These are phyloP conservation scores for Coracopsis vasa DNA, from an alignment of 2,113 vertebrate species.

Conservation along the genomic window DNA sequence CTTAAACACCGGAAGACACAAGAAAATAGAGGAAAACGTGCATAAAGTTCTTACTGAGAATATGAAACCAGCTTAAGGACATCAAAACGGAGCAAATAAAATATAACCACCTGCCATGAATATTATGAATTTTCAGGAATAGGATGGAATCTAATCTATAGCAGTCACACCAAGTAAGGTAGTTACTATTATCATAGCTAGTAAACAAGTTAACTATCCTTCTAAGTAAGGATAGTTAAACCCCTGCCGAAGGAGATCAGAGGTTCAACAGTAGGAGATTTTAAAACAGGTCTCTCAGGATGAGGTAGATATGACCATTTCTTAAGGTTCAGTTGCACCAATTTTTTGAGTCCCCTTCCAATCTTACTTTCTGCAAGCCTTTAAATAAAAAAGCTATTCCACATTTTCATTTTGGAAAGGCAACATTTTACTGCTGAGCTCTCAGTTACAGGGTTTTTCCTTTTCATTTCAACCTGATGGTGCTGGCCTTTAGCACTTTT, in stretches of 20 bases:
- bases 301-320: neutral
- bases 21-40: neutral
- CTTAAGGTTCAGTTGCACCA: neutral
- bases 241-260: neutral
- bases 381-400: neutral
- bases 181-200: neutral
- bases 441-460: neutral
- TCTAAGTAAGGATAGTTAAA: neutral
- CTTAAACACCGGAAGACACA: neutral
- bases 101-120: neutral
- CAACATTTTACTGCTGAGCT: neutral
- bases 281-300: neutral
- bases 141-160: neutral
- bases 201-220: neutral
- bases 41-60: neutral
- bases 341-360: neutral
- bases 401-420: neutral
- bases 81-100: neutral
- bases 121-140: neutral
- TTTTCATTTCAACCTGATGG: neutral
- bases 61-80: neutral
- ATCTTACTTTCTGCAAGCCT: neutral
- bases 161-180: neutral
- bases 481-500: neutral
- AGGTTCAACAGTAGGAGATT: neutral